phyloP scores from a whole-genome alignment of 2,888 invertebrate species.

The Drosophila neutralis region DNA sequence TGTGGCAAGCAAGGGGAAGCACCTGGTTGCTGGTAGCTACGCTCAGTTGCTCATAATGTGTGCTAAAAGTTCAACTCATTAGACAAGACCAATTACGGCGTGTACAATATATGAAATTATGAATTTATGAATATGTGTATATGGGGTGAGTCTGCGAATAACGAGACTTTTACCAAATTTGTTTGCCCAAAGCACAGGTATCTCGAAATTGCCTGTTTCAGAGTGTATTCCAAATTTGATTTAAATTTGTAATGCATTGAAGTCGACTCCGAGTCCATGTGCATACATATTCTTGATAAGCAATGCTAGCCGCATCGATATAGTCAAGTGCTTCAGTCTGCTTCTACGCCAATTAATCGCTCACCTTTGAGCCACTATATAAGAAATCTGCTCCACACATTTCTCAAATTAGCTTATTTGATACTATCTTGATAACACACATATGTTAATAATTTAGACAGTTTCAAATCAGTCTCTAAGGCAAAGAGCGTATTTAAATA shows the following conservation, averaged over 20 bases:
- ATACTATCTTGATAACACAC: no score
- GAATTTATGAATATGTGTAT: background rate
- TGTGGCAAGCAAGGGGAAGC: background rate
- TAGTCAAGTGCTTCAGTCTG: no score
- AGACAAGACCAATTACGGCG: conserved; percentile 2
- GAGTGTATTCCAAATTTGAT: background rate
- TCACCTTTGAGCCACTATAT: no score
- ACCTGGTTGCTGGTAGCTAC: background rate
- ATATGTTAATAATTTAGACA: no score
- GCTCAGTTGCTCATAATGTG: conserved; percentile 7
- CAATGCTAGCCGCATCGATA: background rate
- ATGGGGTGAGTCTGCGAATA: background rate
- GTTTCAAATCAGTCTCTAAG: no score
- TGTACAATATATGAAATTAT: background rate
- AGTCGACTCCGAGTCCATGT: background rate
- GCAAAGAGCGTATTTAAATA: no score
- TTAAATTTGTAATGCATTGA: background rate
- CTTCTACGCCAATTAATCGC: no score
- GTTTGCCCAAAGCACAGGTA: background rate
- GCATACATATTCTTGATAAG: background rate
- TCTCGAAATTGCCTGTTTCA: background rate
- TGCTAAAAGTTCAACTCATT: conserved; percentile 28
- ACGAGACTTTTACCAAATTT: background rate
- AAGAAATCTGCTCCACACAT: no score
- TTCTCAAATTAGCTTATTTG: no score